Evolutionary conservation across 2,797 vertebrate species (phyloP).

Genomic region (Streptopelia turtur): DNA sequence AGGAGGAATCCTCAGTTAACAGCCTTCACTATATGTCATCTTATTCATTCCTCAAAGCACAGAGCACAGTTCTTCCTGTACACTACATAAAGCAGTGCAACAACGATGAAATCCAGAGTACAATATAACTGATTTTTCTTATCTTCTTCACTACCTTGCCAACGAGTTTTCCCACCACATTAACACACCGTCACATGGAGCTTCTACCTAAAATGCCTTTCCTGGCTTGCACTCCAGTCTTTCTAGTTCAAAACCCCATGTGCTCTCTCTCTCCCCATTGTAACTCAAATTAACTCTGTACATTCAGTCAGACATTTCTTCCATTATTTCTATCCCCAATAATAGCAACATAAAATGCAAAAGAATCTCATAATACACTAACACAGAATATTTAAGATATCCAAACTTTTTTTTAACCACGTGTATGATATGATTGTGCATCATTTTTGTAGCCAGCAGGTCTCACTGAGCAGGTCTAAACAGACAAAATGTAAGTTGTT

Average conservation of each 20-base stretch:
- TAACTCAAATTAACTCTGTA: neutral
- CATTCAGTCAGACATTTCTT: neutral
- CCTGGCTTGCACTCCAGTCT: neutral
- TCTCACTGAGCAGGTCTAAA: neutral
- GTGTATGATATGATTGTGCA: rapidly evolving
- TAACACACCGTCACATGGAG: neutral
- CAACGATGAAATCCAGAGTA: neutral
- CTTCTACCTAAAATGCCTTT: neutral
- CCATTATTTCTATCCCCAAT: neutral
- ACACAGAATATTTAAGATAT: neutral
- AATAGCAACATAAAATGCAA: neutral
- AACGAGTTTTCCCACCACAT: neutral
- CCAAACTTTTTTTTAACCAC: neutral
- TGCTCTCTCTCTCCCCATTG: neutral
- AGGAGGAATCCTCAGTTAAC: neutral
- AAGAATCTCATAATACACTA: neutral
- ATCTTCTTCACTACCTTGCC: neutral
- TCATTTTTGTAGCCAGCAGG: neutral
- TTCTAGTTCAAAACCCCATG: neutral
- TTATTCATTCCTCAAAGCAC: neutral
- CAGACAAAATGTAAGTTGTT: neutral
- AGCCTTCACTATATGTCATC: neutral
- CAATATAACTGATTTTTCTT: neutral
- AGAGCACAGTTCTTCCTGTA: neutral
- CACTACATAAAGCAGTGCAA: neutral